A percentile compares a stretch with the other conserved stretches of the same genome.
Conservation (phyloP, 2,888 invertebrate species). For the Cryptocheilus praepositus region DNA sequence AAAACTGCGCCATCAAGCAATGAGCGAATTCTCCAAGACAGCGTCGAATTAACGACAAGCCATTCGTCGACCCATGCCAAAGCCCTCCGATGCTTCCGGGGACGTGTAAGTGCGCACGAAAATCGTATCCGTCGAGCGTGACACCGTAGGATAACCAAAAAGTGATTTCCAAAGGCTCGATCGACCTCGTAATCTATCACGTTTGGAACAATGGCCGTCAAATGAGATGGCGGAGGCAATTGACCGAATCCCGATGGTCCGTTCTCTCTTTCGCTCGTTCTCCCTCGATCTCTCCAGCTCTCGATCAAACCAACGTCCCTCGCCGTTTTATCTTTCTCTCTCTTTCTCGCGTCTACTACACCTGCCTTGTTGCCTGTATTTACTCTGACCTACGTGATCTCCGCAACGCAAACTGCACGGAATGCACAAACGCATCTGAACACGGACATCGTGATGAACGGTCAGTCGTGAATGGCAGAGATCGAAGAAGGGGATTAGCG, state of each 20-base stretch:
- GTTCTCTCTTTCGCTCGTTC: background rate
- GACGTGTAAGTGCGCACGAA: too few species aligned
- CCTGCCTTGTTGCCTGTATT: slow-evolving; percentile 24
- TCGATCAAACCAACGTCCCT: background rate
- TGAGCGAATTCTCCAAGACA: too few species aligned
- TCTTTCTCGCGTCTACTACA: slow-evolving; percentile 31
- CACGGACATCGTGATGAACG: slow-evolving; percentile 36
- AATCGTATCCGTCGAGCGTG: too few species aligned
- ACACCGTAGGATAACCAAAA: slow-evolving; percentile 19
- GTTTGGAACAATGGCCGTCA: slow-evolving; percentile 51
- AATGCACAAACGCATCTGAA: slow-evolving; percentile 49
- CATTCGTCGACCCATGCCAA: too few species aligned
- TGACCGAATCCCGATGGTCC: slow-evolving; percentile 43
- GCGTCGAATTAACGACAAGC: too few species aligned
- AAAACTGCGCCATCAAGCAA: too few species aligned
- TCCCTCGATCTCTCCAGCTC: background rate
- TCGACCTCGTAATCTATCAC: slow-evolving; percentile 35
- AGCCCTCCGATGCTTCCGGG: too few species aligned
- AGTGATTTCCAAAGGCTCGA: slow-evolving; percentile 31
- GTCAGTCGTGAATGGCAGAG: slow-evolving; percentile 6
- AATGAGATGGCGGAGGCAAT: slow-evolving; percentile 56
- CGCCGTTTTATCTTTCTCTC: slow-evolving; percentile 1
- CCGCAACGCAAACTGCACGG: slow-evolving; percentile 48
- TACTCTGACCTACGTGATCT: slow-evolving; percentile 41
- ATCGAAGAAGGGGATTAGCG: background rate